Evolutionary conservation across 2,797 vertebrate species (phyloP), one percentile per base, ranked within the genome.

Genomic region (Agapornis canus): DNA sequence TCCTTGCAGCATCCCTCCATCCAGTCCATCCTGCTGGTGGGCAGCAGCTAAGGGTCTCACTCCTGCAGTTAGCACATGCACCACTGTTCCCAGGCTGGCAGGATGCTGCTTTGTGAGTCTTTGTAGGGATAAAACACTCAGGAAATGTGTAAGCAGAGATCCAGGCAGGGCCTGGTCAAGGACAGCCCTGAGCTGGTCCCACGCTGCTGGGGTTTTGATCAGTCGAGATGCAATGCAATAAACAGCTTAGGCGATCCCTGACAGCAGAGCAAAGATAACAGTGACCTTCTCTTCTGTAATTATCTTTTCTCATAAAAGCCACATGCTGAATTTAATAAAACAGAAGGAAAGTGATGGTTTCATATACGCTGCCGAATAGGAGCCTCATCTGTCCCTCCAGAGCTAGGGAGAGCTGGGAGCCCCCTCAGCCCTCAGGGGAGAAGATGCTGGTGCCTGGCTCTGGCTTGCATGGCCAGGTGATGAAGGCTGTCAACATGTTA

Each of bases 251-350:
- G 86, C n/a, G 37, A 89, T 19, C 72, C 86, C 69, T 83, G 64
- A 51, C 95, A 95, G 77, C 18, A 13, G 42, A 35, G 13, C 35
- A 32, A 59, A 94, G 80, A 90, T 85, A 89, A 56, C 47, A 21
- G 42, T 73, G 94, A 97, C 95, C 95, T 97, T 92, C 89, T 60
- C 89, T 90, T 66, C 86, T 73, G 35, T 91, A 97, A 97, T 97
- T 96, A 97, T 95, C 86, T 96, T 87, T 91, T 96, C 95, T 97
- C 92, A 94, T 97, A 96, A 97, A 97, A 98, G 57, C 78, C 54
- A 80, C 86, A 76, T 64, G 89, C 49, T 91, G 95, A 91, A 96
- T 96, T 97, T 97, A 97, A 97, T 97, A 97, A 97, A 97, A 92
- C 76, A 96, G 66, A 51, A 93, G 35, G 40, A 51, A 86, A 65